A percentile compares a stretch with the other conserved stretches of the same genome.
Conservation (phyloP, 2,113 vertebrate genomes). For the Benitochromis conjunctus region DNA sequence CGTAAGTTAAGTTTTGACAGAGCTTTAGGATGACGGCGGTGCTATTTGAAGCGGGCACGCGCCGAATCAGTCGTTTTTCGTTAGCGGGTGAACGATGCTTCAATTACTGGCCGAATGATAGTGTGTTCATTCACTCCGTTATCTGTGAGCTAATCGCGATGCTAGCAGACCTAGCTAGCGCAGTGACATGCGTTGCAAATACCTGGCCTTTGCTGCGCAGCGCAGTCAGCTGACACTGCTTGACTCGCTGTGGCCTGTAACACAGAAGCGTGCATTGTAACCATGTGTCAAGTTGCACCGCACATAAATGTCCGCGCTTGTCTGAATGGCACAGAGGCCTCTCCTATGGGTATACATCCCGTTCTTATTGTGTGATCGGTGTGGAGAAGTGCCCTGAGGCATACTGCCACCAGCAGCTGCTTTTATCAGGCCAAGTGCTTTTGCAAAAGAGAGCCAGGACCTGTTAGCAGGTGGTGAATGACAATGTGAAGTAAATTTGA, state of each 20-base stretch:
- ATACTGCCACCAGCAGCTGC: conserved; percentile 29
- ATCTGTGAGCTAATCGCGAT: conserved; percentile 39
- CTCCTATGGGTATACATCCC: not conserved
- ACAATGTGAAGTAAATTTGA: conserved; percentile 25
- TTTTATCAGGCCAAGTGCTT: conserved; percentile 33
- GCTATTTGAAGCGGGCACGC: not conserved
- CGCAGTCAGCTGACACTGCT: conserved; percentile 59
- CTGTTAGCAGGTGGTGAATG: conserved; percentile 44
- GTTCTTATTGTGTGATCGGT: not conserved
- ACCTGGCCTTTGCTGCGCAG: conserved; percentile 58
- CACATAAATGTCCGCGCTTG: not conserved
- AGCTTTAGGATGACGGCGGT: fast-evolving
- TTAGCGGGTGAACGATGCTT: not conserved
- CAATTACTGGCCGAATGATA: not conserved
- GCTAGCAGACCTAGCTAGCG: conserved; percentile 33
- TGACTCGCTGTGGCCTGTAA: conserved; percentile 32
- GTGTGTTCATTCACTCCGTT: conserved; percentile 11
- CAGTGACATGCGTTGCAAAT: conserved; percentile 58
- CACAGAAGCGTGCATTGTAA: conserved; percentile 38
- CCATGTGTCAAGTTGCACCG: conserved; percentile 39
- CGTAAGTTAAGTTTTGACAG: conserved; percentile 7
- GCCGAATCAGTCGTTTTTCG: not conserved
- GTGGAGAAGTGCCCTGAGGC: not conserved
- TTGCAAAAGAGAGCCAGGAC: not conserved
- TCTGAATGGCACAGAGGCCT: not conserved